These are phyloP conservation scores for Sus cebifrons DNA, from an alignment of 2,797 vertebrate genomes.

Conservation along the genomic window DNA sequence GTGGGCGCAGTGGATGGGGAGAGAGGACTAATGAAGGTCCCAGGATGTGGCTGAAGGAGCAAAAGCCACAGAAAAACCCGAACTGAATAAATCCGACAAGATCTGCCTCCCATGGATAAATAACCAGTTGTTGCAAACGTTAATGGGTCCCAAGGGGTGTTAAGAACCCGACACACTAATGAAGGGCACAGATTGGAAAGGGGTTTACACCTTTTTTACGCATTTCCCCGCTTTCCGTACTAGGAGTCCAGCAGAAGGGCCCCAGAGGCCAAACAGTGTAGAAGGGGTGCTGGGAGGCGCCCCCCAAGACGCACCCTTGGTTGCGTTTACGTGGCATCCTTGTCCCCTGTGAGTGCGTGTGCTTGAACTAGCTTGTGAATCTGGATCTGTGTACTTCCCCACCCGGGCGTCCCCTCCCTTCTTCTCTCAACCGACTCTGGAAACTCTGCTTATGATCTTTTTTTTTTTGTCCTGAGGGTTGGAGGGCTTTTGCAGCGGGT, in stretches of 20 bases:
- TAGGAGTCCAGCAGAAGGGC: neutral
- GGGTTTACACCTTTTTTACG: neutral
- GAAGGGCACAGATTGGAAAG: neutral
- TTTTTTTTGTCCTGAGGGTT: neutral
- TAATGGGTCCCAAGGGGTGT: neutral
- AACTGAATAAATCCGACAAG: neutral
- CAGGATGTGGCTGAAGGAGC: accelerated
- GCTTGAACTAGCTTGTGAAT: neutral
- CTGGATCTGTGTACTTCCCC: accelerated
- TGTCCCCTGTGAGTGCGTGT: neutral
- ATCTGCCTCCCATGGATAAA: neutral
- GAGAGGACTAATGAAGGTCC: neutral
- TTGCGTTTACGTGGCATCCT: neutral
- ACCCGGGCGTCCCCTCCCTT: neutral
- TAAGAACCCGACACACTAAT: neutral
- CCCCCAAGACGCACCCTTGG: neutral
- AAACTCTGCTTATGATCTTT: neutral
- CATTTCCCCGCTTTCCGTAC: neutral
- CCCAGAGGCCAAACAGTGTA: neutral
- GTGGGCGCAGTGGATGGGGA: neutral
- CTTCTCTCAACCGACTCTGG: neutral
- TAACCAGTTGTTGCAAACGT: neutral
- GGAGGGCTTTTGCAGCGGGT: neutral
- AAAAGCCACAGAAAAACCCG: neutral
- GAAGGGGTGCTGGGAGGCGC: accelerated